Percentiles rank a stretch among this genome's conserved stretches.
Conservation (phyloP, 2,797 vertebrate species). For the Amphiprion clarkii region DNA sequence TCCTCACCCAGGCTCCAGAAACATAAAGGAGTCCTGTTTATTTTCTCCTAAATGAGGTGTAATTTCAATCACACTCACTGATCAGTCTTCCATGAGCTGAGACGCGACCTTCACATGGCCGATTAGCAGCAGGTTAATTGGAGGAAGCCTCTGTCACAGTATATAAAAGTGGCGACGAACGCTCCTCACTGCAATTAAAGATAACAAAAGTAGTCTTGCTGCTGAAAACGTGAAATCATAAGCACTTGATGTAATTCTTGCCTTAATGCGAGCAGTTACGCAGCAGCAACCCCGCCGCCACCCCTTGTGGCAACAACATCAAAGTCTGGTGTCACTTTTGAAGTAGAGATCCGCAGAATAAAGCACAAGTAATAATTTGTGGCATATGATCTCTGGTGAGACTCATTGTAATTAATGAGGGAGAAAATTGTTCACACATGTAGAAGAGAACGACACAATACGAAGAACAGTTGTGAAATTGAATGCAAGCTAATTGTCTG, state of each 20-base stretch:
- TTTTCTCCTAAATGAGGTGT: constrained; percentile 17
- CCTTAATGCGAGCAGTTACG: constrained; percentile 24
- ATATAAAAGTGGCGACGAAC: constrained; percentile 37
- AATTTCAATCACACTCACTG: constrained; percentile 33
- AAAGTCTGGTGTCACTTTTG: constrained; percentile 55
- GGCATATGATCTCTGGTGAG: constrained; percentile 36
- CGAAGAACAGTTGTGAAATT: constrained; percentile 9
- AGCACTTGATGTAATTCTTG: constrained; percentile 44
- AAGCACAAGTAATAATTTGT: constrained; percentile 46
- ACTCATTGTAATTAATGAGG: constrained; percentile 52
- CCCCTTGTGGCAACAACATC: constrained; percentile 46
- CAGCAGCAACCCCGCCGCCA: not conserved
- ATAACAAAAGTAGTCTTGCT: constrained; percentile 50
- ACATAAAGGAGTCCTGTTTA: constrained; percentile 12
- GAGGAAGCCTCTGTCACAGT: constrained; percentile 38
- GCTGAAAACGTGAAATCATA: constrained; percentile 50
- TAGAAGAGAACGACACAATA: constrained; percentile 19
- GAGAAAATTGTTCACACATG: constrained; percentile 41
- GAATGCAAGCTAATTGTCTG: constrained; percentile 26
- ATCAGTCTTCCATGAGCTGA: constrained; percentile 39
- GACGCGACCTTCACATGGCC: constrained; percentile 45
- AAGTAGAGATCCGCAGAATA: constrained; percentile 47
- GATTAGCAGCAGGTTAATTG: constrained; percentile 66
- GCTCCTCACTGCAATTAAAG: constrained; percentile 43
- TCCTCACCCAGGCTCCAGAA: constrained; percentile 7